Conservation (phyloP, 1,140 invertebrate species). For the Drosophila malerkotliana region DNA sequence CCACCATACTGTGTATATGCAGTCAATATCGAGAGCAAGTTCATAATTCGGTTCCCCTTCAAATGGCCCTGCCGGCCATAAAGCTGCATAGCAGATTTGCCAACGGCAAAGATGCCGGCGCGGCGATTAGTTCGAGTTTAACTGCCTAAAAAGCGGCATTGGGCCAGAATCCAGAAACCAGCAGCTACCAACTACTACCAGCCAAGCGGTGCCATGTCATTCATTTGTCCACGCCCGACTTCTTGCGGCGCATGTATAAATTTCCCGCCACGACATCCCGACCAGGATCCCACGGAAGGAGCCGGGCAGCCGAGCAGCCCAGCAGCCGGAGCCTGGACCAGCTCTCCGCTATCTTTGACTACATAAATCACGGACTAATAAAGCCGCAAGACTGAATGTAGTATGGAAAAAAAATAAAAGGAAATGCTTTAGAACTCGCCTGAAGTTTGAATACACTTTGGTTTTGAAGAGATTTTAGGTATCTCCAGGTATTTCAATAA, state of each 20-base stretch:
- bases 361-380: slow-evolving; percentile 82
- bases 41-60: slow-evolving; percentile 70
- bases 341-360: slow-evolving; percentile 76
- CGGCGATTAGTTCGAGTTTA: slow-evolving; percentile 77
- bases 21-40: slow-evolving; percentile 64
- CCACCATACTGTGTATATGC: slow-evolving; percentile 30
- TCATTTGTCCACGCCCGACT: slow-evolving; percentile 80
- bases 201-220: slow-evolving; percentile 71
- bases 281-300: slow-evolving; percentile 30
- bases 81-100: slow-evolving; percentile 75
- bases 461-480: too few species aligned
- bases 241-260: slow-evolving; percentile 76
- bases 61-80: slow-evolving; percentile 68
- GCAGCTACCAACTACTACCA: slow-evolving; percentile 31
- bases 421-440: neutral
- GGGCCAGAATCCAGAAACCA: slow-evolving; percentile 8
- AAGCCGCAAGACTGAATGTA: slow-evolving; percentile 77
- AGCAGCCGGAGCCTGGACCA: slow-evolving; percentile 36
- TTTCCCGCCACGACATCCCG: slow-evolving; percentile 63
- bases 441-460: slow-evolving; percentile 13
- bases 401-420: slow-evolving; percentile 33
- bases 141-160: slow-evolving; percentile 61
- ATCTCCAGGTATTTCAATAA: too few species aligned
- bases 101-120: slow-evolving; percentile 55
- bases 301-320: neutral